Evolutionary conservation across 2,888 invertebrate genomes (phyloP), one percentile per base, ranked within the genome.

Genomic region (Orthosia gracilis): DNA sequence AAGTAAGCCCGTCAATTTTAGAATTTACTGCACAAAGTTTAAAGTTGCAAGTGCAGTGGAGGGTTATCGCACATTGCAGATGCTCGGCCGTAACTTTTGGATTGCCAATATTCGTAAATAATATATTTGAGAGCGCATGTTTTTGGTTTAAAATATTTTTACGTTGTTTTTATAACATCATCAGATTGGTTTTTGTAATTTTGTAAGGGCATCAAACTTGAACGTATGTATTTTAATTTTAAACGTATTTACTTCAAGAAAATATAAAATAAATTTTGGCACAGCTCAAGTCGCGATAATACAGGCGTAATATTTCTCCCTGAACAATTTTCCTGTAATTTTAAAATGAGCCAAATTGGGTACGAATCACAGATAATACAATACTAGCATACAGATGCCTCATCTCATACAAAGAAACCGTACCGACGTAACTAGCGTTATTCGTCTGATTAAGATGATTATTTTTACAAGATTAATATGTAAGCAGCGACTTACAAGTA

Each of bases 1-100:
- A 52, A 15, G 4, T 9, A 23, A 40, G 50, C 18, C 55, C 0
- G 13, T 52, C 18, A 15, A 78, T 68, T 78, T 76, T 76, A 3
- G 12, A 52, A 64, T 57, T 65, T 57, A 65, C 12, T 4, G 0
- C 0, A 17, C 0, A 3, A 2, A 13, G 0, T 2, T 13, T 66
- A 65, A 40, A 64, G 64, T 47, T 59, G 11, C n/a, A 40, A 26
- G 4, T 65, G 31, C 40, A 49, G 2, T 64, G 26, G 4, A n/a
- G n/a, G 9, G n/a, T 13, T n/a, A 57, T 57, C 17, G 5, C 18
- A 57, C 15, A 52, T 50, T 49, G 52, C 61, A 73, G 31, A 40
- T 18, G 52, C 47, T 59, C 17, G 26, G 23, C 11, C n/a, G 9
- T 68, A 68, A 59, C 4, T 69, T 63, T 58, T 54, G 23, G 40